These are phyloP conservation scores for Cynodonichthys magdalenae DNA, from an alignment of 2,797 vertebrate genomes.

Conservation along the genomic window DNA sequence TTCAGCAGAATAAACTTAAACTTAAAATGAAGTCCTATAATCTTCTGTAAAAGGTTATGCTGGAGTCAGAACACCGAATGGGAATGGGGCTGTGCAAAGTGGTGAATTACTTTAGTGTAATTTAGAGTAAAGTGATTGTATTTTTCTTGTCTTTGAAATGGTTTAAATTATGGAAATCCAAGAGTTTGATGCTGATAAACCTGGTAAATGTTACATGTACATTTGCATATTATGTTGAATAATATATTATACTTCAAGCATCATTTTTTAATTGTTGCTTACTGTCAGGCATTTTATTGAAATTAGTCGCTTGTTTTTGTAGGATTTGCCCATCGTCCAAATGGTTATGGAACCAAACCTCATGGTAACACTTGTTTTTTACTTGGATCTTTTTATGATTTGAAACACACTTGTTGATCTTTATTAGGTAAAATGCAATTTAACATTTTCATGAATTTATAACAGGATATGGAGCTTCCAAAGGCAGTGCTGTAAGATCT, in stretches of 20 bases:
- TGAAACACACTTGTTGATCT: background rate
- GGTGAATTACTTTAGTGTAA: constrained; percentile 28
- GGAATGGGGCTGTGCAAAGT: constrained; percentile 43
- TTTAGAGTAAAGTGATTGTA: background rate
- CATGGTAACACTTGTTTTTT: constrained; percentile 40
- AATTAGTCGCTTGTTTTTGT: background rate
- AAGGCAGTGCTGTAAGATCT: constrained; percentile 45
- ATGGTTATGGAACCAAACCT: constrained; percentile 48
- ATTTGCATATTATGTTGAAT: background rate
- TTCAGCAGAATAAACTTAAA: background rate
- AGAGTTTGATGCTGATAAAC: constrained; percentile 37
- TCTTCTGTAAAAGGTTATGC: constrained; percentile 25
- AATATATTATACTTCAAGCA: no score
- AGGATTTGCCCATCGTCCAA: constrained; percentile 58
- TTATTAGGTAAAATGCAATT: background rate
- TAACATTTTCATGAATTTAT: constrained; percentile 10
- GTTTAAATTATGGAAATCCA: constrained; percentile 47
- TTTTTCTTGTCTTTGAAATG: constrained; percentile 13
- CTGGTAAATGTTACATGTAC: constrained; percentile 22
- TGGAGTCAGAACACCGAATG: constrained; percentile 26
- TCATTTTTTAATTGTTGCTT: background rate
- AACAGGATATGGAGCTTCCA: constrained; percentile 59
- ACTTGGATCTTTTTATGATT: background rate
- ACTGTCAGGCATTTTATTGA: background rate
- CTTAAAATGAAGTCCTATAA: background rate